Evolutionary conservation across 1,140 invertebrate genomes (phyloP), one percentile per base, ranked within the genome.

Genomic region (Meteorus sp.): DNA sequence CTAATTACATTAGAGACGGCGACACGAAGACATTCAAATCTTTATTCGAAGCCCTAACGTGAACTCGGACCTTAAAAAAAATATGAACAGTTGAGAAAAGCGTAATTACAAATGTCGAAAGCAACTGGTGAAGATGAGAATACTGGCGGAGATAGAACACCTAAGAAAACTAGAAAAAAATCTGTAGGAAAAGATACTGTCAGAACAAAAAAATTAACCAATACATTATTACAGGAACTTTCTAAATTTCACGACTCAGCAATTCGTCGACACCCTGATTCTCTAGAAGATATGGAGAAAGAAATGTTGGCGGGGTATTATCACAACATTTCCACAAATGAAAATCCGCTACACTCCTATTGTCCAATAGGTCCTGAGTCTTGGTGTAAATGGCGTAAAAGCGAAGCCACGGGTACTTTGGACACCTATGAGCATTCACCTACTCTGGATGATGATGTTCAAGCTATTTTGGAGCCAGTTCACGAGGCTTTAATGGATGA

Each of bases 1-100:
- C 15, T 4, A 48, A 56, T 20, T 65, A 62, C 45, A 58, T 65
- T 35, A 56, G 63, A 22, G 60, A 65, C 35, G 63, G 63, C 22
- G 63, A 62, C 43, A 58, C 50, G 3, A 33, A 59, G 37, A 57
- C 56, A 11, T 55, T 35, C 51, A 51, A 51, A 53, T 25, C 27
- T 20, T 29, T 51, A 29, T 33, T 51, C 6, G 48, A 51, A 33
- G 23, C 47, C 47, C 27, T 50, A 50, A 13, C 20, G 47, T 20
- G 23, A 50, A 29, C 4, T 29, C 9, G 4, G 9, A 5, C 9
- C 4, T 29, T 29, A 29, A 29, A 29, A 29, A 29, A 29, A 29
- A 29, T 29, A 29, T 29, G 9, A 9, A 29, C 27, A 29, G 9
- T 4, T 9, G 9, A 29, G 9, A 29, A 9, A 29, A 29, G 27